Conservation (phyloP, 2,113 vertebrate species). For the Bucco capensis region DNA sequence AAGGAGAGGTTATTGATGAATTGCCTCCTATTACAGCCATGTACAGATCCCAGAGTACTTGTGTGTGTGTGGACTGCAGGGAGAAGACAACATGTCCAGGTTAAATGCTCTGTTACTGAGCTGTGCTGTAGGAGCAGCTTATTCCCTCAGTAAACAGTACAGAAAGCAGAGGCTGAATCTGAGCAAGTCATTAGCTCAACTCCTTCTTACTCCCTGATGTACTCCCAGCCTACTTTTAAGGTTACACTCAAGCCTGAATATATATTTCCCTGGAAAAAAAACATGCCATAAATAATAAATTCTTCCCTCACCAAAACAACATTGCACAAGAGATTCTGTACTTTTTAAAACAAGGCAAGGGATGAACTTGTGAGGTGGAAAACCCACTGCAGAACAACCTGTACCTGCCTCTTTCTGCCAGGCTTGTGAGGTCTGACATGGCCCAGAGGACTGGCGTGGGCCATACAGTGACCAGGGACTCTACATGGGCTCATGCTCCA, state of each 20-base stretch:
- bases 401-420: background rate
- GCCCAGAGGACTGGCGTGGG: background rate
- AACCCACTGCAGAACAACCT: background rate
- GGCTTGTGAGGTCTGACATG: background rate
- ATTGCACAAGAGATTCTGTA: background rate
- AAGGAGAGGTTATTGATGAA: slow-evolving; percentile 10
- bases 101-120: background rate
- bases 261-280: slow-evolving; percentile 2
- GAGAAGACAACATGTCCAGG: background rate
- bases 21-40: background rate
- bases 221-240: slow-evolving; percentile 30
- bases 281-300: slow-evolving; percentile 44
- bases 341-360: background rate
- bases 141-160: background rate
- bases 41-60: background rate
- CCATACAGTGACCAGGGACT: fast-evolving
- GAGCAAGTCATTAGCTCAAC: slow-evolving; percentile 17
- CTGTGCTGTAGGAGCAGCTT: background rate
- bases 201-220: background rate
- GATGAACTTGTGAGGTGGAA: background rate
- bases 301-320: background rate
- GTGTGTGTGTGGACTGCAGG: background rate
- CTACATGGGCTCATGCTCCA: fast-evolving
- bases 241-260: background rate
- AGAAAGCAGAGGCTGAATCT: background rate